These are phyloP conservation scores for Noctua janthe DNA, from an alignment of 2,888 invertebrate genomes.

Conservation along the genomic window DNA sequence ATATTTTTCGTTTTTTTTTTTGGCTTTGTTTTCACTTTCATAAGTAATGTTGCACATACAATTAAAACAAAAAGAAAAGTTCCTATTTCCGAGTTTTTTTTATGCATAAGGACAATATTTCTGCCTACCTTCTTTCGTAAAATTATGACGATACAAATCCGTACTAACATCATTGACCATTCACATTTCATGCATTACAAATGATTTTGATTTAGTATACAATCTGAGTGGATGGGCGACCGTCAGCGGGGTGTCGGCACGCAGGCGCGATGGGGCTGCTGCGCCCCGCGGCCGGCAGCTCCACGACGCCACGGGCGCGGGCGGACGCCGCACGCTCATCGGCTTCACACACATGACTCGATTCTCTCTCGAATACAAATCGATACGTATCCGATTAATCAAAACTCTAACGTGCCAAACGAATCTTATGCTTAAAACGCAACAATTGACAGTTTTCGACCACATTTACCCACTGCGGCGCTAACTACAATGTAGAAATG, in stretches of 20 bases:
- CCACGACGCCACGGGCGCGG: slow-evolving; percentile 79
- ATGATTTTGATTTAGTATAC: slow-evolving; percentile 58
- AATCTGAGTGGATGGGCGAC: slow-evolving; percentile 73
- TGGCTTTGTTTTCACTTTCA: neutral
- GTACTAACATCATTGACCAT: neutral
- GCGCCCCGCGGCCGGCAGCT: slow-evolving; percentile 81
- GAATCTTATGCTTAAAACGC: slow-evolving; percentile 71
- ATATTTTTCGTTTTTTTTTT: accelerated
- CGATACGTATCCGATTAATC: slow-evolving; percentile 82
- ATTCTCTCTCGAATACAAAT: slow-evolving; percentile 78
- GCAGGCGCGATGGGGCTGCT: slow-evolving; percentile 83
- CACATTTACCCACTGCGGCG: slow-evolving; percentile 47
- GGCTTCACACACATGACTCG: slow-evolving; percentile 66
- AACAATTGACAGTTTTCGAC: slow-evolving; percentile 55
- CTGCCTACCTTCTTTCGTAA: neutral
- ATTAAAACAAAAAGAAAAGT: neutral
- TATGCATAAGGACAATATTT: neutral
- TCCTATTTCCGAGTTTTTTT: neutral
- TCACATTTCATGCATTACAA: slow-evolving; percentile 14
- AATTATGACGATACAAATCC: neutral
- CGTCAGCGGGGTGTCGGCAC: slow-evolving; percentile 77
- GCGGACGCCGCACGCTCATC: slow-evolving; percentile 77
- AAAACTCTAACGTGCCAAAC: slow-evolving; percentile 71
- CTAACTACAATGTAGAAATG: slow-evolving; percentile 64
- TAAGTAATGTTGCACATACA: neutral